Percentiles rank a stretch among this genome's conserved stretches.
Conservation (phyloP, 2,113 vertebrate species). For the Scalopus aquaticus region DNA sequence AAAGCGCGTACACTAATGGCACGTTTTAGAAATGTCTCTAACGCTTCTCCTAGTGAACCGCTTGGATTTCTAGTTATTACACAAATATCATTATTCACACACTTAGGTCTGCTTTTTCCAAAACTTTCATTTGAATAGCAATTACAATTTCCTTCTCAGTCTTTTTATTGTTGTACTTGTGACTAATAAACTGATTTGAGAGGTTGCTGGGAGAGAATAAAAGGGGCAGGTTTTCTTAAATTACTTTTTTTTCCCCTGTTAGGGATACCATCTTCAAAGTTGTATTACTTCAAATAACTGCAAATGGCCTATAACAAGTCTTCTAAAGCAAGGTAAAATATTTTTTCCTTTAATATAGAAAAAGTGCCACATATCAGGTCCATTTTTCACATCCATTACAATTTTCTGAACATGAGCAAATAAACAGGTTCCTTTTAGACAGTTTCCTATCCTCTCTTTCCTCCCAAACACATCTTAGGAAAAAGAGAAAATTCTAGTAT, state of each 20-base stretch:
- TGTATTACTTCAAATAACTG: conserved; percentile 55
- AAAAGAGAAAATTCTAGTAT: conserved; percentile 71
- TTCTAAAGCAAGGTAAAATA: conserved; percentile 77
- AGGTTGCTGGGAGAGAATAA: conserved; percentile 38
- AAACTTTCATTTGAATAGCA: conserved; percentile 45
- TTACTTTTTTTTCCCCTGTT: conserved; percentile 50
- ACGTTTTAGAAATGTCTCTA: background rate
- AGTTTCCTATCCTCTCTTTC: background rate
- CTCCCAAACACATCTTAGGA: conserved; percentile 62
- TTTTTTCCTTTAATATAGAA: conserved; percentile 62
- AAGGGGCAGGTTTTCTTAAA: background rate
- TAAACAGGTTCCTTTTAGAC: conserved; percentile 58
- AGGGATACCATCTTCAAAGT: conserved; percentile 58
- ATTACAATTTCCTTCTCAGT: background rate
- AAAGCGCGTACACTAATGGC: background rate
- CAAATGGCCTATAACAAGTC: conserved; percentile 67
- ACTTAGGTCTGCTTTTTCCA: background rate
- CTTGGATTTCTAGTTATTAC: background rate
- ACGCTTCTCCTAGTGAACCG: background rate
- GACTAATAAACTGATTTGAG: background rate
- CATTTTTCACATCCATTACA: conserved; percentile 48
- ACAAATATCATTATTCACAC: background rate
- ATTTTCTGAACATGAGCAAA: conserved; percentile 70
- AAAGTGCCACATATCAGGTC: conserved; percentile 24
- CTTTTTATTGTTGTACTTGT: background rate